phyloP scores from a whole-genome alignment of 1,140 invertebrate species.

The Papilio helenus region DNA sequence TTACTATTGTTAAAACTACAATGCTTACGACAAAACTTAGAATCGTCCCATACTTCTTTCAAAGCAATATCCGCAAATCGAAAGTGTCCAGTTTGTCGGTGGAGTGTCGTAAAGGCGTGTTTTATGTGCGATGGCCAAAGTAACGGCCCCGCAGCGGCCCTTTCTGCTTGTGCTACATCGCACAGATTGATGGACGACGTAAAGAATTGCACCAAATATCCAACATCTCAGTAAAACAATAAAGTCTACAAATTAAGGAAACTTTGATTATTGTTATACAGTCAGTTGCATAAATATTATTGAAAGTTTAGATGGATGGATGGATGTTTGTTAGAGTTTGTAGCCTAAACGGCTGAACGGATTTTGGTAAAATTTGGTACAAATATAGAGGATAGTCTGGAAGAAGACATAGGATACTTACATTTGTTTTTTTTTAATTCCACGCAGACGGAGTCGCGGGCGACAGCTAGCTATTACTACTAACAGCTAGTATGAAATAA shows the following conservation, averaged over 20 bases:
- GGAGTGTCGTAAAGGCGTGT: conserved; percentile 47
- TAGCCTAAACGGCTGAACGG: too few relatives aligned
- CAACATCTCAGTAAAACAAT: neutral
- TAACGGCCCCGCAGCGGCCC: conserved; percentile 46
- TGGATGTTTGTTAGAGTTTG: too few relatives aligned
- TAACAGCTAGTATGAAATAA: neutral
- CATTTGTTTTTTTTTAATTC: too few relatives aligned
- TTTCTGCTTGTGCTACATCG: neutral
- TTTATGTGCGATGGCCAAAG: conserved; percentile 48
- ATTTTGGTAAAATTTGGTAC: too few relatives aligned
- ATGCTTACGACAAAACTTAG: neutral
- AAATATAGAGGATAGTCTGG: too few relatives aligned
- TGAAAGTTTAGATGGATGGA: too few relatives aligned
- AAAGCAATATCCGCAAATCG: conserved; percentile 34
- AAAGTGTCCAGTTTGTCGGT: conserved; percentile 19
- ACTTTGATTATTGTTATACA: too few relatives aligned
- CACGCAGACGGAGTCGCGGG: too few relatives aligned
- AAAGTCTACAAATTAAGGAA: neutral
- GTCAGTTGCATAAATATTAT: too few relatives aligned
- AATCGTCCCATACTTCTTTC: conserved; percentile 3
- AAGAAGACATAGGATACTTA: too few relatives aligned
- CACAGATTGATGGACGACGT: conserved; percentile 29
- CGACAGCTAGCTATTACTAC: too few relatives aligned
- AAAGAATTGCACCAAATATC: neutral
- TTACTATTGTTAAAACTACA: neutral